Conservation (phyloP, 2,797 vertebrate genomes). For the Chromobotia macracanthus region DNA sequence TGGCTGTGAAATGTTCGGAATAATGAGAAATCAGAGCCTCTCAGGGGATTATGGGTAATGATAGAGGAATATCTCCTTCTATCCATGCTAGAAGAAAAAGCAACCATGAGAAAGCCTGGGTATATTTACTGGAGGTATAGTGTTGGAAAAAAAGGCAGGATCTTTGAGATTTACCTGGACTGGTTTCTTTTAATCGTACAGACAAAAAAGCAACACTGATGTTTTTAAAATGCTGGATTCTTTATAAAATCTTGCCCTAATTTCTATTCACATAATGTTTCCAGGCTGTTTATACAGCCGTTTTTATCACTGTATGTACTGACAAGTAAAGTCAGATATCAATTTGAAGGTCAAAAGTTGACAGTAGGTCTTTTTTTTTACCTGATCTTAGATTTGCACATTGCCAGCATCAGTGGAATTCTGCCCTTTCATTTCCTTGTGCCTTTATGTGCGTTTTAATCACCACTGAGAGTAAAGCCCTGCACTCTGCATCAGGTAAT, state of each 20-base stretch:
- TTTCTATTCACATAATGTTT: neutral
- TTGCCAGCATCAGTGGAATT: neutral
- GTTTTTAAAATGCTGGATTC: slow-evolving; percentile 15
- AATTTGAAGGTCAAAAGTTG: slow-evolving; percentile 9
- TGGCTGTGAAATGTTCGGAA: slow-evolving; percentile 62
- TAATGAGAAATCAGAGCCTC: slow-evolving; percentile 61
- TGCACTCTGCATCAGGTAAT: slow-evolving; percentile 8
- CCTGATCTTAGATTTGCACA: slow-evolving; percentile 7
- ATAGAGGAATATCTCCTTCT: slow-evolving; percentile 30
- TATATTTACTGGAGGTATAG: slow-evolving; percentile 8
- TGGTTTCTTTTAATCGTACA: neutral
- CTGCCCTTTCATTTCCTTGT: neutral
- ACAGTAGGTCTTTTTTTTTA: neutral
- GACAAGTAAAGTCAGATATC: slow-evolving; percentile 1
- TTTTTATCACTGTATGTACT: neutral
- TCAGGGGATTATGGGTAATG: slow-evolving; percentile 45
- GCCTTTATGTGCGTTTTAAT: neutral
- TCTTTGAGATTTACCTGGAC: slow-evolving; percentile 15
- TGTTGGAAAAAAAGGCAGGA: neutral
- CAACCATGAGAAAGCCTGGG: neutral
- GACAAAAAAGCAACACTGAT: slow-evolving; percentile 13
- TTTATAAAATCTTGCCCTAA: neutral
- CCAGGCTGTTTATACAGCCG: neutral
- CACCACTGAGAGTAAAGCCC: neutral
- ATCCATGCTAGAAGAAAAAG: neutral